phyloP scores from a whole-genome alignment of 2,888 invertebrate species.

The Metellina segmentata region DNA sequence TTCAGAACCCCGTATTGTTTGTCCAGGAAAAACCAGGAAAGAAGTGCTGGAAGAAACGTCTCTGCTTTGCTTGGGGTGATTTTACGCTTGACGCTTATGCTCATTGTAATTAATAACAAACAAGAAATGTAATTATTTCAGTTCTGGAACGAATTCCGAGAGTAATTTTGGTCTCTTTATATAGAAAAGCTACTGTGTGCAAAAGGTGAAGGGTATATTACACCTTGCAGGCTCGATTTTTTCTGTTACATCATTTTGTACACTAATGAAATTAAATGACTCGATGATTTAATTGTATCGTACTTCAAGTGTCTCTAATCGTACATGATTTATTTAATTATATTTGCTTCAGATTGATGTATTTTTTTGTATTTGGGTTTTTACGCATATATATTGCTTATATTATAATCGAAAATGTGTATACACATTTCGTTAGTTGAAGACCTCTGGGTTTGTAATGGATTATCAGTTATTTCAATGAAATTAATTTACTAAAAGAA shows the following conservation, averaged over 20 bases:
- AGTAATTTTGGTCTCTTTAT: conserved; percentile 2
- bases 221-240: not conserved
- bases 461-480: no score
- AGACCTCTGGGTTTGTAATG: no score
- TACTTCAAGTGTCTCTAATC: not conserved
- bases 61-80: not conserved
- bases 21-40: not conserved
- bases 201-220: not conserved
- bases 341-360: no score
- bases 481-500: no score
- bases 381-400: no score
- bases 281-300: not conserved
- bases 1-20: not conserved
- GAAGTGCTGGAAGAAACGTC: not conserved
- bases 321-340: not conserved
- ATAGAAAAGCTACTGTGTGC: not conserved
- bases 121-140: conserved; percentile 9
- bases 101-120: conserved; percentile 16
- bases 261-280: not conserved
- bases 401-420: no score
- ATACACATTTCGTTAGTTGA: no score
- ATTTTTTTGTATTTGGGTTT: no score
- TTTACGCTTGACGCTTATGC: not conserved
- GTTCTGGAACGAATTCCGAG: not conserved
- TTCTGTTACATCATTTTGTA: not conserved